A percentile compares a stretch with the other conserved stretches of the same genome.
phyloP scores from a whole-genome alignment of 2,113 vertebrate genomes.

The Haemorhous mexicanus region DNA sequence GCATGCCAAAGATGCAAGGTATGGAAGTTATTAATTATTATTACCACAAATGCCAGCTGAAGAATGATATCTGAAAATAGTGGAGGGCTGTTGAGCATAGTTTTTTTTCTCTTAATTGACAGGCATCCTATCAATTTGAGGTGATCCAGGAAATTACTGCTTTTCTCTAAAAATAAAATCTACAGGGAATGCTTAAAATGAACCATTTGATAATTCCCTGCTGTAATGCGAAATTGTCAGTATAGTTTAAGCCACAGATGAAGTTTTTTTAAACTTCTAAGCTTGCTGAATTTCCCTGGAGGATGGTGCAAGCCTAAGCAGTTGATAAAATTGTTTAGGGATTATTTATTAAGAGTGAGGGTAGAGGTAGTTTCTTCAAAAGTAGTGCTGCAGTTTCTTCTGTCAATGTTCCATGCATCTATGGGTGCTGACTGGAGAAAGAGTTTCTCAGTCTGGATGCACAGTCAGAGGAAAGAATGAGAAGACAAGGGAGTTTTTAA shows the following conservation, averaged over 20 bases:
- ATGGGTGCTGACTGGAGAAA: background rate
- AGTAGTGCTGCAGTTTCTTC: background rate
- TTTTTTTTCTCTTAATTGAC: background rate
- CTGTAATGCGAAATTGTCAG: background rate
- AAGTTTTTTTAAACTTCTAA: background rate
- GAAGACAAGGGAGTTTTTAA: background rate
- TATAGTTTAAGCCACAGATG: background rate
- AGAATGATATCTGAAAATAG: background rate
- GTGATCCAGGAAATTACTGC: background rate
- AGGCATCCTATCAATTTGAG: background rate
- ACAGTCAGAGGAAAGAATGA: background rate
- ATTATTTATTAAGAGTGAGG: background rate
- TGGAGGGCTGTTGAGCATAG: fast-evolving
- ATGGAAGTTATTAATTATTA: background rate
- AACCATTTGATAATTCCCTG: background rate
- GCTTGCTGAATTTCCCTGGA: background rate
- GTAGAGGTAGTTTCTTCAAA: background rate
- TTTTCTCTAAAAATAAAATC: background rate
- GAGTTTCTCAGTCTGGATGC: background rate
- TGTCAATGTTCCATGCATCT: fast-evolving
- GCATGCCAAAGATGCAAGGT: background rate
- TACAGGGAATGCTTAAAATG: background rate
- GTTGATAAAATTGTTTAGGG: background rate
- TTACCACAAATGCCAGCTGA: background rate
- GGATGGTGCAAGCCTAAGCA: background rate